Conservation (phyloP, 2,113 vertebrate species). For the Micronycteris hirsuta region DNA sequence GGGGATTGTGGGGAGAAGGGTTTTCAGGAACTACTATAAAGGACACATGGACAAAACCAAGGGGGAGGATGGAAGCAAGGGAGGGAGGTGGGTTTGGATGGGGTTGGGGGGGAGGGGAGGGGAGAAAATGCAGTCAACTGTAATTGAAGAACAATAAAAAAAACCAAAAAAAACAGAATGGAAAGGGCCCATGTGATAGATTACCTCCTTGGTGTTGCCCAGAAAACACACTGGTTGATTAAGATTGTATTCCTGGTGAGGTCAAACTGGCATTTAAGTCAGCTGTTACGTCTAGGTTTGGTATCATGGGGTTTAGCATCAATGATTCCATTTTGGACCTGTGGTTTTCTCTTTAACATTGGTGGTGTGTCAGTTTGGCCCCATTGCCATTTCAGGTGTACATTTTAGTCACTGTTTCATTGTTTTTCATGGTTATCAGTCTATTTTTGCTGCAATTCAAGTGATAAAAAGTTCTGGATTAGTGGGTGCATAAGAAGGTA, state of each 20-base stretch:
- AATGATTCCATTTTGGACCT: neutral
- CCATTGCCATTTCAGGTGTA: neutral
- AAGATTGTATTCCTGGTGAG: neutral
- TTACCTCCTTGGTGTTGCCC: neutral
- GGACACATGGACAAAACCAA: no score
- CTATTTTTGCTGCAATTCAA: neutral
- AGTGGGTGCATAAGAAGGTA: neutral
- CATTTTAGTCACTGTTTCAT: neutral
- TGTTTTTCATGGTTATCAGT: neutral
- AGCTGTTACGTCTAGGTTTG: neutral
- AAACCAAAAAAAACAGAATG: no score
- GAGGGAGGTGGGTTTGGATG: no score
- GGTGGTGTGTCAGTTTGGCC: neutral
- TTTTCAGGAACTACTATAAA: no score
- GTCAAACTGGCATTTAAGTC: neutral
- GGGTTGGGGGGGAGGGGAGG: no score
- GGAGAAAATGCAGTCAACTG: no score
- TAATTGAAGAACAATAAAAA: no score
- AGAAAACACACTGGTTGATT: neutral
- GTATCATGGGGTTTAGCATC: neutral
- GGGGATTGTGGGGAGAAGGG: no score
- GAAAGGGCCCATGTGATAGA: neutral
- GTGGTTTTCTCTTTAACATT: neutral
- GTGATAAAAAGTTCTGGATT: neutral
- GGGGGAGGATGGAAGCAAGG: no score